Percentiles rank a stretch among this genome's conserved stretches.
phyloP scores from a whole-genome alignment of 35 echinoderm and acorn worm species.

The Acanthaster planci region DNA sequence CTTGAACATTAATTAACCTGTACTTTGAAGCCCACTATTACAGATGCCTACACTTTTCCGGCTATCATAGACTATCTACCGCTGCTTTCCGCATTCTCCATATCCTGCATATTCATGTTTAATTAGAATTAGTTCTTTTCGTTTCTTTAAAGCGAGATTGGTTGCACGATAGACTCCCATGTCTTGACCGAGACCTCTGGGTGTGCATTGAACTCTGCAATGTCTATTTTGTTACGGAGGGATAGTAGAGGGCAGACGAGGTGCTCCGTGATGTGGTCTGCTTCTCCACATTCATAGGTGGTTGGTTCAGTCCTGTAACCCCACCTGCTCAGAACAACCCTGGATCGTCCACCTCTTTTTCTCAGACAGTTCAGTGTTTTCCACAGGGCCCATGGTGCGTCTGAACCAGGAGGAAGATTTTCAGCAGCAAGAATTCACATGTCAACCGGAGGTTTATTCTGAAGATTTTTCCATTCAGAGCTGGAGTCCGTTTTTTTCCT shows the following conservation, averaged over 20 bases:
- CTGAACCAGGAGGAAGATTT: background rate
- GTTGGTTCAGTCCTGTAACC: background rate
- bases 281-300: constrained; percentile 12
- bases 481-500: no score
- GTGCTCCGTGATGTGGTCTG: background rate
- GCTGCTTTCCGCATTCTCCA: no score
- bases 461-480: background rate
- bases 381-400: background rate
- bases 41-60: no score
- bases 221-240: background rate
- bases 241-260: background rate
- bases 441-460: background rate
- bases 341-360: no score
- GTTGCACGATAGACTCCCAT: no score
- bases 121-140: no score
- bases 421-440: background rate
- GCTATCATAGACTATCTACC: no score
- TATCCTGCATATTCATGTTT: no score
- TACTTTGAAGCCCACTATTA: no score
- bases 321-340: background rate
- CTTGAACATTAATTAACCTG: no score
- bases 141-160: no score
- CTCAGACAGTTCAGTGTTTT: background rate
- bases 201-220: background rate
- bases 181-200: no score